Evolutionary conservation across 1,140 invertebrate genomes (phyloP), one percentile per base, ranked within the genome.

Genomic region (Metopolophium dirhodum): DNA sequence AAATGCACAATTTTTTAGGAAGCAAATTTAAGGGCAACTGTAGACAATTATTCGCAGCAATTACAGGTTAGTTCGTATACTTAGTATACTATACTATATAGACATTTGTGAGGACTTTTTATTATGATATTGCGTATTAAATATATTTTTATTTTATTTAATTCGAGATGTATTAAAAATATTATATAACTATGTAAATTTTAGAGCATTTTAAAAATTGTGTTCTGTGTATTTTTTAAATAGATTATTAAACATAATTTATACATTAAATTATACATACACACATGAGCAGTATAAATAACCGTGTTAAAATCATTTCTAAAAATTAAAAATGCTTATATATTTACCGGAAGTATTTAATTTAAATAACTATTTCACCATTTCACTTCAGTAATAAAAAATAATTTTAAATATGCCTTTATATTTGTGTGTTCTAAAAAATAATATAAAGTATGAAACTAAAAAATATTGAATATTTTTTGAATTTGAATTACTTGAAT

Each of bases 41-140:
- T 37, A 85, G 82, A 85, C 91, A 93, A 45, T 37, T 54, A 30
- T 54, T 86, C 49, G 91, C 91, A 49, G 49, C 91, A 45, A 49
- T 93, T 30, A 41, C 91, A 86, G 91, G 91, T 93, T 14, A 57
- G 91, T 93, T n/a, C 6, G 1, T 86, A n/a, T 47, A 37, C 37
- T 37, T 37, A 37, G 37, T 37, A 37, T 37, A 37, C 37, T 37
- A 37, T 37, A 86, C 30, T 30, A 86, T 45, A n/a, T 35, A 26
- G 0, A 85, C 37, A 41, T 23, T 23, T 41, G 37, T 23, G 35
- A 8, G 20, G 23, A 77, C 61, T 4, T 77, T 47, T 47, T 9
- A 47, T 47, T 47, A 68, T 68, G 9, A 30, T 68, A 68, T 68
- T 68, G 30, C 8, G 9, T 61, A 11, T 68, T 68, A 68, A 14